A percentile compares a stretch with the other conserved stretches of the same genome.
Conservation (phyloP, 2,113 vertebrate species). For the Ellobius talpinus region DNA sequence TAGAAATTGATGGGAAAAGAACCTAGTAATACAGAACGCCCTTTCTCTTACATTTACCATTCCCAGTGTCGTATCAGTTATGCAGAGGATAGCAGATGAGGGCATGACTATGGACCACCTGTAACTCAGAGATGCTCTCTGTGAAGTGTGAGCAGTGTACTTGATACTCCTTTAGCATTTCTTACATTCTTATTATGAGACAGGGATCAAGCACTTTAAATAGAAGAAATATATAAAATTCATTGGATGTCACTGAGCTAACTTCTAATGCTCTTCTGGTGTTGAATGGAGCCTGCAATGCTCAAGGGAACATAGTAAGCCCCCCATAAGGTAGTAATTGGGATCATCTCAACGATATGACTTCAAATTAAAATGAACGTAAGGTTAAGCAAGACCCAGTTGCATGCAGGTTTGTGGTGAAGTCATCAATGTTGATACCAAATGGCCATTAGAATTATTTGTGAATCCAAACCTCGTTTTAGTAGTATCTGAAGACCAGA, state of each 20-base stretch:
- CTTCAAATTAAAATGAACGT: constrained; percentile 1
- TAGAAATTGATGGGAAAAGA: background rate
- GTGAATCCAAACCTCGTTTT: background rate
- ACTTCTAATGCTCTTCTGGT: background rate
- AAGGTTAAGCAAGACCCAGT: background rate
- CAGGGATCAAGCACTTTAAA: background rate
- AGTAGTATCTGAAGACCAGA: background rate
- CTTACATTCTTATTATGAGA: background rate
- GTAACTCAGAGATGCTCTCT: background rate
- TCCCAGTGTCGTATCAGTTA: background rate
- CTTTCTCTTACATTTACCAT: background rate
- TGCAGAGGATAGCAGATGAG: background rate
- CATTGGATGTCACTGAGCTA: background rate
- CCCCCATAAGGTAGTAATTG: background rate
- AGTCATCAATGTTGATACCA: background rate
- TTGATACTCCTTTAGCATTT: background rate
- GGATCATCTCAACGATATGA: background rate
- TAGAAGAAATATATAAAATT: background rate
- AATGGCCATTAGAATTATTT: background rate
- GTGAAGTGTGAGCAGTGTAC: background rate
- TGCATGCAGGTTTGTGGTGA: background rate
- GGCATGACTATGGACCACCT: background rate
- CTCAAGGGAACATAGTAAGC: background rate
- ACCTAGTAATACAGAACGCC: background rate
- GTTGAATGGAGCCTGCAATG: background rate